These are phyloP conservation scores for Microcebus ravelobensis DNA, from an alignment of 2,113 vertebrate species.

Conservation along the genomic window DNA sequence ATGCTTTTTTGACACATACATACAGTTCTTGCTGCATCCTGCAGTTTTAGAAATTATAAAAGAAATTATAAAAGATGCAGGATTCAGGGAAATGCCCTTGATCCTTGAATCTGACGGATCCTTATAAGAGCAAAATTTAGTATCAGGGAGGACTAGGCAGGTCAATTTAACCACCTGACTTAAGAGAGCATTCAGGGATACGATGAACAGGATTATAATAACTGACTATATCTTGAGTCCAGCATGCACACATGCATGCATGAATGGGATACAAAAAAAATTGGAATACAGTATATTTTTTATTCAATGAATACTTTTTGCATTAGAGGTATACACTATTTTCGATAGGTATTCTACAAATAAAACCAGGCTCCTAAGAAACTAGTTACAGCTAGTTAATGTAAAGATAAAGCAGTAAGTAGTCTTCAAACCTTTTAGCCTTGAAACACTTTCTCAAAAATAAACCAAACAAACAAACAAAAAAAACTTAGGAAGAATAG, in stretches of 20 bases:
- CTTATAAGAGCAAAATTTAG: not conserved
- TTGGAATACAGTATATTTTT: not conserved
- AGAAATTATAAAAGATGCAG: not conserved
- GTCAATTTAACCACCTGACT: not conserved
- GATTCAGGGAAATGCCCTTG: not conserved
- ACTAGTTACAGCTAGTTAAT: not conserved
- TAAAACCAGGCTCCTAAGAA: not conserved
- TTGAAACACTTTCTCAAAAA: not conserved
- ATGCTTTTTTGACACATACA: not conserved
- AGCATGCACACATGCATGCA: not conserved
- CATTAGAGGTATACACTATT: not conserved
- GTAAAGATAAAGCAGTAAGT: not conserved
- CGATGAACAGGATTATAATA: not conserved
- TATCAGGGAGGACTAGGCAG: not conserved
- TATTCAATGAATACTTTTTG: not conserved
- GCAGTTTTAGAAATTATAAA: slow-evolving; percentile 13
- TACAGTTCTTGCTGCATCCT: not conserved
- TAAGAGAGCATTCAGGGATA: not conserved
- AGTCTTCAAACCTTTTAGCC: not conserved
- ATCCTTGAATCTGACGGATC: not conserved
- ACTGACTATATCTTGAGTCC: not conserved
- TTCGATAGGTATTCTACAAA: not conserved
- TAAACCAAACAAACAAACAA: not conserved
- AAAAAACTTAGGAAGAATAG: not conserved
- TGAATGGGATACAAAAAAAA: not conserved